phyloP scores from a whole-genome alignment of 1,140 invertebrate species.

The Trachelipus rathkii region DNA sequence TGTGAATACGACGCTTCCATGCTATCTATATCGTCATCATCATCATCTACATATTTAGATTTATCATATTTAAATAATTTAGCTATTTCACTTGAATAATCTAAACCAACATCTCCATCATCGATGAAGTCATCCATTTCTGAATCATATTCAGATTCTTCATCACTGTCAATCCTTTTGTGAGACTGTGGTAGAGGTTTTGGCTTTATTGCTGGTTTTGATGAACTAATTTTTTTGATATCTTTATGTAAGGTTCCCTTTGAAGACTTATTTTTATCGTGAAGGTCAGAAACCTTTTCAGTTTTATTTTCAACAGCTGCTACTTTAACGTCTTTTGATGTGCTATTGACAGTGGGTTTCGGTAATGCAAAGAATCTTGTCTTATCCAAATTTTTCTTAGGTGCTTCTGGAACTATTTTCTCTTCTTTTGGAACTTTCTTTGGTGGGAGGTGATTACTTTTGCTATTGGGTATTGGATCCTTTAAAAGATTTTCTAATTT shows the following conservation, averaged over 20 bases:
- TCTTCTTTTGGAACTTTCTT: slow-evolving; percentile 52
- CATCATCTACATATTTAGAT: slow-evolving; percentile 35
- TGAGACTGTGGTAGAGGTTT: neutral
- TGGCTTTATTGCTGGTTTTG: neutral
- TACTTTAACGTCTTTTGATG: neutral
- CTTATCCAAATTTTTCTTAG: neutral
- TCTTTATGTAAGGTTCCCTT: slow-evolving; percentile 4
- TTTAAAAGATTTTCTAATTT: slow-evolving; percentile 75
- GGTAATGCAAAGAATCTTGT: neutral
- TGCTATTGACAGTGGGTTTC: neutral
- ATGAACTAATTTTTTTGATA: no score
- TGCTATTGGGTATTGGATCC: slow-evolving; percentile 73
- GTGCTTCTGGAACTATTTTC: neutral
- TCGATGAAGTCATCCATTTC: slow-evolving; percentile 47
- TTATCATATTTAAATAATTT: slow-evolving; percentile 46
- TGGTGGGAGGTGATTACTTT: slow-evolving; percentile 65
- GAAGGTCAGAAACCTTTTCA: neutral
- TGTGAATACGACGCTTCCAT: slow-evolving; percentile 42
- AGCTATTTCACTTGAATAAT: slow-evolving; percentile 42
- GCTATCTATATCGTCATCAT: slow-evolving; percentile 43
- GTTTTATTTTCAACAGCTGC: neutral
- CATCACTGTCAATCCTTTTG: slow-evolving; percentile 36
- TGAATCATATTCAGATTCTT: slow-evolving; percentile 44
- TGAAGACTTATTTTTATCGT: neutral
- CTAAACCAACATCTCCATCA: slow-evolving; percentile 40